phyloP scores from a whole-genome alignment of 2,888 invertebrate species.

The Thymelicus lineola region DNA sequence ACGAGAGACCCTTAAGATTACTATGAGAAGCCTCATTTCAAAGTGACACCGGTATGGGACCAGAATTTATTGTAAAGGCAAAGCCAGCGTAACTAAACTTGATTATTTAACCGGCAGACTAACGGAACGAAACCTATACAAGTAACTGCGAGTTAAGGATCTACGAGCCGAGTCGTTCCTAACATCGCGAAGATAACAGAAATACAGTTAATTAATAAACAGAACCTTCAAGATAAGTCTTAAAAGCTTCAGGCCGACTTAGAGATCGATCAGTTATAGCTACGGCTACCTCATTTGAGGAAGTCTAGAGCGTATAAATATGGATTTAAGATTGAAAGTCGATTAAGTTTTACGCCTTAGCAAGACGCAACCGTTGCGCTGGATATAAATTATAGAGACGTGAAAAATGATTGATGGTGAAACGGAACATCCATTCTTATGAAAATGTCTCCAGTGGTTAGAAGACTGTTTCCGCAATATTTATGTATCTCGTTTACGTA shows the following conservation, averaged over 20 bases:
- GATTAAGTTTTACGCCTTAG: conserved; percentile 7
- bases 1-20: too few species aligned
- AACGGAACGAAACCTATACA: conserved; percentile 30
- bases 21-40: not conserved
- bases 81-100: conserved; percentile 7
- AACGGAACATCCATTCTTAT: conserved; percentile 26
- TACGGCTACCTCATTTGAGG: conserved; percentile 18
- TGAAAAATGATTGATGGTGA: conserved; percentile 25
- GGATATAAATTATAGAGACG: conserved; percentile 16
- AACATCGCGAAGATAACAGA: conserved; percentile 34
- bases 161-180: conserved; percentile 29
- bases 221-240: conserved; percentile 33
- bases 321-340: conserved; percentile 21
- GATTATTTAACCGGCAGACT: conserved; percentile 29
- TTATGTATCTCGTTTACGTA: conserved; percentile 38
- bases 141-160: conserved; percentile 30
- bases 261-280: conserved; percentile 31
- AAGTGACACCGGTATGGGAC: not conserved
- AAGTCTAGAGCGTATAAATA: conserved; percentile 17
- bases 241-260: conserved; percentile 34
- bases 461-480: conserved; percentile 32
- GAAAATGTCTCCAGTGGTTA: conserved; percentile 7
- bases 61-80: not conserved
- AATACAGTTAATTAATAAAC: conserved; percentile 37
- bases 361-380: conserved; percentile 12